Evolutionary conservation across 2,888 invertebrate species (phyloP).

Genomic region (Patella ulyssiponensis): DNA sequence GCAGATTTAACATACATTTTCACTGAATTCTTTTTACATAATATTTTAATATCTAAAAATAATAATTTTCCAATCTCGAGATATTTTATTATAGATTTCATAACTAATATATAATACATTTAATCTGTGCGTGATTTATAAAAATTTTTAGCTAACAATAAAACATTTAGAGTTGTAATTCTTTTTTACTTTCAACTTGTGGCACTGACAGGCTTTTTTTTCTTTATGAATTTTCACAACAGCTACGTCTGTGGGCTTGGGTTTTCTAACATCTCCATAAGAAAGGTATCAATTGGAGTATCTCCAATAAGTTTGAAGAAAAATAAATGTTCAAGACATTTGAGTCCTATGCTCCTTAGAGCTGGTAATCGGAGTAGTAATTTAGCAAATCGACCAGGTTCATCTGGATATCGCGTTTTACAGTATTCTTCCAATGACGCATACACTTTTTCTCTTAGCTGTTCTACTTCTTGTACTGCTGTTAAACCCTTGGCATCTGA

Average conservation of each 20-base stretch:
- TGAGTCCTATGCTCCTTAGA: constrained; percentile 77
- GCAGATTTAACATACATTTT: too few species aligned
- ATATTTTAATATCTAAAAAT: too few species aligned
- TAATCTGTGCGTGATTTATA: too few species aligned
- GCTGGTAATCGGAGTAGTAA: constrained; percentile 77
- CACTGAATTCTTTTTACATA: too few species aligned
- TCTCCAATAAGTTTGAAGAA: constrained; percentile 93
- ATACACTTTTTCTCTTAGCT: constrained; percentile 93
- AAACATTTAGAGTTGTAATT: too few species aligned
- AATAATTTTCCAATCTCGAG: too few species aligned
- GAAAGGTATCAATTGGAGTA: constrained; percentile 85
- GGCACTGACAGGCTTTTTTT: neutral
- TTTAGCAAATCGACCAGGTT: constrained; percentile 96
- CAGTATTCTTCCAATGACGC: constrained; percentile 96
- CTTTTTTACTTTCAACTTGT: neutral
- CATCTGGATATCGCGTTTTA: constrained; percentile 87
- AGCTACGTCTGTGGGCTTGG: constrained; percentile 50
- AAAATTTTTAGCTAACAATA: too few species aligned
- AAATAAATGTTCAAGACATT: constrained; percentile 94
- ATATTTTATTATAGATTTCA: too few species aligned
- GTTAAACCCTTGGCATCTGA: constrained; percentile 90
- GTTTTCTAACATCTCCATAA: constrained; percentile 70
- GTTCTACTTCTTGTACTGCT: constrained; percentile 75
- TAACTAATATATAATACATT: too few species aligned
- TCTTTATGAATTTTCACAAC: neutral